Base-by-base conservation (phyloP, 2,113 vertebrate species). In the Leptobrachium leishanense region DNA sequence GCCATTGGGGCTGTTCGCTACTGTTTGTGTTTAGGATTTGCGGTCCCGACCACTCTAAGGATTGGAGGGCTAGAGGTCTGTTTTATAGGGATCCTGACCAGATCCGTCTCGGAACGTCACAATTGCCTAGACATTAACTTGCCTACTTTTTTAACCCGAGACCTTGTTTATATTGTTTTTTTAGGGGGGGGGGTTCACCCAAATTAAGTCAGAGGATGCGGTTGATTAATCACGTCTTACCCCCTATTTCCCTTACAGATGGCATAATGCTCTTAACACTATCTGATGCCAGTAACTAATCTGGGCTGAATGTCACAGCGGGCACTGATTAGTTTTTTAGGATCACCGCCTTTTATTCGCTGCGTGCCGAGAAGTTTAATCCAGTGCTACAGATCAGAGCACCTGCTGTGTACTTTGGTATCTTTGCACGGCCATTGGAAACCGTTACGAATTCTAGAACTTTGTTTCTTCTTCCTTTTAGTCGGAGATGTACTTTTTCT, bases 261-360 rank as follows among this genome's bases (percentile, higher is more conserved):
- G 87, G 90, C 92, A 86, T 92, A 92, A 94, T 88, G 87, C 87
- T 86, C 91, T 92, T 92, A 92, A 83, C 84, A 8, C 90, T 89
- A 90, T 89, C 90, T 87, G 86, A 62, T 89, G 86, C 87, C 42
- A 0, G 85, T 85, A 83, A 89, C 82, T 77, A 82, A 86, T 86
- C 84, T 87, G 87, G 84, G 89, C 87, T 90, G 89, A 93, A 92
- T 92, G 89, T 88, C 91, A 74, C 91, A 91, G 91, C 90, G 88
- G 92, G 91, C 79, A 87, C 88, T 93, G 92, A 92, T 93, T 91
- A 92, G 91, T 89, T 93, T 92, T 93, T 92, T 92, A 88, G 92
- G 92, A 91, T 91, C 87, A 82, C 85, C 81, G 89, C 88, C 87
- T 92, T 92, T 77, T 92, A 90, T 92, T 92, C 41, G 31, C 84